Conservation (phyloP, 2,113 vertebrate genomes). For the Tichodroma muraria region DNA sequence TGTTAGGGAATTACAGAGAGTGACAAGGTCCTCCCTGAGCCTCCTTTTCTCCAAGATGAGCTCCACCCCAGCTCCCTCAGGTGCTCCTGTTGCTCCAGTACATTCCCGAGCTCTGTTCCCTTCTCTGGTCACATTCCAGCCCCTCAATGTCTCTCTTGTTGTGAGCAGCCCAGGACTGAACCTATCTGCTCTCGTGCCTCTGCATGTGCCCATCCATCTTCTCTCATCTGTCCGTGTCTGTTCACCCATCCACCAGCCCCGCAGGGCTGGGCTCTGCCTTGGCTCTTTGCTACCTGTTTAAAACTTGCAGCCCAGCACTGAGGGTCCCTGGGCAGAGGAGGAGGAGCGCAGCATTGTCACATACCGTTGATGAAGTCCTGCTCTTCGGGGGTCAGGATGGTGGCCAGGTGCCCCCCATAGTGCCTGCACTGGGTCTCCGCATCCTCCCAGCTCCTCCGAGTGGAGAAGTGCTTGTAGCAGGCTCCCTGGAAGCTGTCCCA, state of each 20-base stretch:
- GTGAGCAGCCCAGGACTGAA: background rate
- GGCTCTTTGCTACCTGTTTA: background rate
- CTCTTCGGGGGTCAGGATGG: constrained; percentile 87
- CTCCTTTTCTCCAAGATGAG: background rate
- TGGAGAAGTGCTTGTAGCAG: constrained; percentile 88
- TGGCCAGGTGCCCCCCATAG: constrained; percentile 83
- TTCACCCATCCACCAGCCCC: rapidly evolving
- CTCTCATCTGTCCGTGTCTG: rapidly evolving
- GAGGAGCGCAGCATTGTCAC: background rate
- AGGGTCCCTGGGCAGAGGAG: background rate
- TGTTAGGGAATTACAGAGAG: background rate
- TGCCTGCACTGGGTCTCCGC: constrained; percentile 86
- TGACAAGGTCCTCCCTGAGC: background rate
- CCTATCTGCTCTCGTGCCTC: rapidly evolving
- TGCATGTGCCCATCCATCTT: rapidly evolving
- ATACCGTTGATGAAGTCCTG: constrained; percentile 88
- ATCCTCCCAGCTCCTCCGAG: constrained; percentile 86
- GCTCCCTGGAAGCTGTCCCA: constrained; percentile 90
- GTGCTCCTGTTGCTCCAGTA: background rate
- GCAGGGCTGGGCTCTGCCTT: background rate
- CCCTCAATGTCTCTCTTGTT: background rate
- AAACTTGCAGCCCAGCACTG: rapidly evolving
- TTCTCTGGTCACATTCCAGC: background rate
- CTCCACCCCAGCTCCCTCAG: background rate
- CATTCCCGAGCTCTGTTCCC: background rate